Percentiles rank a stretch among this genome's conserved stretches.
Evolutionary conservation across 2,797 vertebrate genomes (phyloP).

Genomic region (Galaxias olidus): DNA sequence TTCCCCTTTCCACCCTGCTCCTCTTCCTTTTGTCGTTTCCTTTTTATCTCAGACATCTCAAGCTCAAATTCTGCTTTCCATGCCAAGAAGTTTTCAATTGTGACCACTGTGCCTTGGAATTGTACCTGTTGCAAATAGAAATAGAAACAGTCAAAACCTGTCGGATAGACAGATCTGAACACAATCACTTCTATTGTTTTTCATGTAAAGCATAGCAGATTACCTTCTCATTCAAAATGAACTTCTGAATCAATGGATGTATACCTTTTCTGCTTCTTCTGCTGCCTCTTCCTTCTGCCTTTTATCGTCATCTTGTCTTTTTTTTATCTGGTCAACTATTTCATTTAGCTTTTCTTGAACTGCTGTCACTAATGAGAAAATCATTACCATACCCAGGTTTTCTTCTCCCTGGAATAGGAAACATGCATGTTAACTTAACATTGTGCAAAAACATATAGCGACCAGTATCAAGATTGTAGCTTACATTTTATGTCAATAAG

Average conservation of each 20-base stretch:
- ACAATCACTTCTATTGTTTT: too few species aligned
- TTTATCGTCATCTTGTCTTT: conserved; percentile 89
- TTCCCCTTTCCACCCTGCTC: conserved; percentile 89
- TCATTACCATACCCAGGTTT: conserved; percentile 98
- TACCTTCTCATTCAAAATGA: too few species aligned
- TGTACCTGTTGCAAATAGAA: conserved; percentile 73
- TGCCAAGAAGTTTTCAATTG: conserved; percentile 93
- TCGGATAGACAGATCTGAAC: too few species aligned
- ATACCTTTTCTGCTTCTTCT: conserved; percentile 96
- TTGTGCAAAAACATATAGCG: neutral
- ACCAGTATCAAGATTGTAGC: too few species aligned
- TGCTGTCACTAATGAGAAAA: conserved; percentile 94
- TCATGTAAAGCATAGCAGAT: too few species aligned
- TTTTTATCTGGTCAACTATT: conserved; percentile 93
- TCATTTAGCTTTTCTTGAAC: conserved; percentile 97
- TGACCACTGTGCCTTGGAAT: conserved; percentile 97
- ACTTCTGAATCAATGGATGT: neutral
- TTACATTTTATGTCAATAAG: neutral
- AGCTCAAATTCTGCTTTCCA: conserved; percentile 93
- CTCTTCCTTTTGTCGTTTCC: conserved; percentile 91
- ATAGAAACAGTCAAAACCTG: conserved; percentile 1
- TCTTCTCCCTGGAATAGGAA: conserved; percentile 83
- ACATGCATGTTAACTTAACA: conserved; percentile 2
- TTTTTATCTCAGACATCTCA: conserved; percentile 86
- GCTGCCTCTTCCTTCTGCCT: conserved; percentile 85